phyloP scores from a whole-genome alignment of 2,113 vertebrate species.

The Nycticorax nycticorax region DNA sequence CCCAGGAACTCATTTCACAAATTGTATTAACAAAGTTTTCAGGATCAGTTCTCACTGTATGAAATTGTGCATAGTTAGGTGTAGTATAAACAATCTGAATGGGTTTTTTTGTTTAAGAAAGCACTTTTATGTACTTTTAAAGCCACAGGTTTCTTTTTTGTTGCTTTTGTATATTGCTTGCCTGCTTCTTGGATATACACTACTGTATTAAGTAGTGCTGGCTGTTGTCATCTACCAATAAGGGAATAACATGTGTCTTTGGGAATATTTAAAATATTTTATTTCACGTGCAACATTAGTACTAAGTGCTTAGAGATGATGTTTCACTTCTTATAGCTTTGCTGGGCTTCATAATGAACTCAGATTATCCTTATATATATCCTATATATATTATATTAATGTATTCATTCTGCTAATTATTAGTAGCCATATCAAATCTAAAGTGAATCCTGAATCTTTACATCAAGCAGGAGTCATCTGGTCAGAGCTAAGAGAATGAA shows the following conservation, averaged over 20 bases:
- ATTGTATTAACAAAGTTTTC: not conserved
- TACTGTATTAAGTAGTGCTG: not conserved
- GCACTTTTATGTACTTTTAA: not conserved
- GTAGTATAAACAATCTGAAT: not conserved
- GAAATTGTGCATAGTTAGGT: not conserved
- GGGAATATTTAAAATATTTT: not conserved
- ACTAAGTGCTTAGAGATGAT: not conserved
- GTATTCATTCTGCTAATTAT: not conserved
- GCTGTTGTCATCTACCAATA: not conserved
- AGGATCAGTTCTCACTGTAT: not conserved
- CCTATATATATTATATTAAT: no score
- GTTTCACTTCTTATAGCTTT: not conserved
- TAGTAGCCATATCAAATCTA: not conserved
- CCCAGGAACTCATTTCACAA: not conserved
- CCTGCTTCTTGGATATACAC: not conserved
- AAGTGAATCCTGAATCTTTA: not conserved
- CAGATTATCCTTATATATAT: not conserved
- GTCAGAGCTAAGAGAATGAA: not conserved
- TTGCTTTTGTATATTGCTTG: not conserved
- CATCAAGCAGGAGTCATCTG: not conserved
- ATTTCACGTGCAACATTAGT: not conserved
- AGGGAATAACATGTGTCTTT: not conserved
- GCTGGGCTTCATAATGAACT: not conserved
- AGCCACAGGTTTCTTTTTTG: not conserved
- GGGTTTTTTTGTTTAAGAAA: not conserved